phyloP scores from a whole-genome alignment of 2,797 vertebrate species.

The Chaunax sp. region DNA sequence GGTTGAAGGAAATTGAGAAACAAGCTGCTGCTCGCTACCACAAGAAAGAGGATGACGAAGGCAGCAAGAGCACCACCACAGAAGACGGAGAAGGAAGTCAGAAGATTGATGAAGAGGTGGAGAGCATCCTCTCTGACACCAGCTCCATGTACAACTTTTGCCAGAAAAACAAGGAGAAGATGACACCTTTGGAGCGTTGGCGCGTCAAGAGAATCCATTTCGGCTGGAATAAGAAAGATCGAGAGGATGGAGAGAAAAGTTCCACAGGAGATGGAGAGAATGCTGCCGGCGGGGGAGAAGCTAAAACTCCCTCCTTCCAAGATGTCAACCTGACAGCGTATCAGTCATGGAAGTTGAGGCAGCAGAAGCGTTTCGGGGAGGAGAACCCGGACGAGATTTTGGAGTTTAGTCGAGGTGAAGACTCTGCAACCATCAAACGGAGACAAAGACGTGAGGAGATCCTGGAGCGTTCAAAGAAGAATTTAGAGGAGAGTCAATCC shows the following conservation, averaged over 20 bases:
- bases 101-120: conserved; percentile 82
- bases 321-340: conserved; percentile 92
- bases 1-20: conserved; percentile 91
- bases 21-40: conserved; percentile 85
- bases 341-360: conserved; percentile 94
- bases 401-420: conserved; percentile 87
- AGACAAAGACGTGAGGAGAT: conserved; percentile 91
- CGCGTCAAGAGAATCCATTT: conserved; percentile 96
- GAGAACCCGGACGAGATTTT: conserved; percentile 90
- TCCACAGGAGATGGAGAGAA: conserved; percentile 48
- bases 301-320: conserved; percentile 71
- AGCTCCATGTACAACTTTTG: conserved; percentile 95
- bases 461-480: conserved; percentile 90
- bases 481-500: conserved; percentile 93
- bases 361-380: conserved; percentile 86
- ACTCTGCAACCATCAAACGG: conserved; percentile 84
- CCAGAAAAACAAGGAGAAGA: conserved; percentile 92
- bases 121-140: conserved; percentile 89
- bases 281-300: conserved; percentile 45
- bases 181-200: conserved; percentile 95
- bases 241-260: conserved; percentile 81
- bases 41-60: conserved; percentile 56
- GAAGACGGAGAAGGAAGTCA: conserved; percentile 48
- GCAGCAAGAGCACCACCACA: conserved; percentile 51
- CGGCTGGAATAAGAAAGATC: conserved; percentile 94